Conservation (phyloP, 2,797 vertebrate genomes). For the Trematomus bernacchii region DNA sequence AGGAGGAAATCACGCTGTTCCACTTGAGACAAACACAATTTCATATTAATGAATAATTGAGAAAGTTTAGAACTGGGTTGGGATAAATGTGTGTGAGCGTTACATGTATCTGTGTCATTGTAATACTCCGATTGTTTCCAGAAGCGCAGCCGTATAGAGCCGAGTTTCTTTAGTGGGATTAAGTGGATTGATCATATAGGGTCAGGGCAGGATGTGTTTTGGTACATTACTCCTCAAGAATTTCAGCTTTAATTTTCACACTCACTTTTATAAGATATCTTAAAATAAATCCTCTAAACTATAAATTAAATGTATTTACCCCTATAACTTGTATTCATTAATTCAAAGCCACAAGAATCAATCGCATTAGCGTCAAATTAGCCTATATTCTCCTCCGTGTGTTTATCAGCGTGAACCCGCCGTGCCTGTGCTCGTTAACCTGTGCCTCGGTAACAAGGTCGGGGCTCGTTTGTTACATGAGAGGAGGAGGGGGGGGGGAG, state of each 20-base stretch:
- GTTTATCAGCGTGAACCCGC: conserved; percentile 65
- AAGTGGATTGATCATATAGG: conserved; percentile 46
- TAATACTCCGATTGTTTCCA: conserved; percentile 72
- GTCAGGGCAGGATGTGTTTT: neutral
- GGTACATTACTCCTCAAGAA: neutral
- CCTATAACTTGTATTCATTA: neutral
- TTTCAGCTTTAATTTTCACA: neutral
- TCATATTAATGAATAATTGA: conserved; percentile 90
- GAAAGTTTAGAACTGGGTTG: conserved; percentile 84
- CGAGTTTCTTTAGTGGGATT: conserved; percentile 50
- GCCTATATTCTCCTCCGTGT: conserved; percentile 35
- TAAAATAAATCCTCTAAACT: neutral
- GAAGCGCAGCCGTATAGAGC: conserved; percentile 34
- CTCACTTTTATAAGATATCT: too few relatives aligned
- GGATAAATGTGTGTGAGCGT: conserved; percentile 68
- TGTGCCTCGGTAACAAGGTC: conserved; percentile 78
- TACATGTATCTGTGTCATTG: conserved; percentile 81
- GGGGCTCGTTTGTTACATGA: conserved; percentile 77
- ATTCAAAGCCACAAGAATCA: too few relatives aligned
- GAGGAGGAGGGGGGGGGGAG: conserved; percentile 66
- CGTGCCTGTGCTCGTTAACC: conserved; percentile 75
- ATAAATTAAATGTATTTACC: conserved; percentile 5
- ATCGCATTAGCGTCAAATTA: neutral
- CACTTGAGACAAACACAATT: conserved; percentile 89
- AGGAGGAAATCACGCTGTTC: conserved; percentile 84